Conservation (phyloP, 2,797 vertebrate species). For the Propithecus perrieri region DNA sequence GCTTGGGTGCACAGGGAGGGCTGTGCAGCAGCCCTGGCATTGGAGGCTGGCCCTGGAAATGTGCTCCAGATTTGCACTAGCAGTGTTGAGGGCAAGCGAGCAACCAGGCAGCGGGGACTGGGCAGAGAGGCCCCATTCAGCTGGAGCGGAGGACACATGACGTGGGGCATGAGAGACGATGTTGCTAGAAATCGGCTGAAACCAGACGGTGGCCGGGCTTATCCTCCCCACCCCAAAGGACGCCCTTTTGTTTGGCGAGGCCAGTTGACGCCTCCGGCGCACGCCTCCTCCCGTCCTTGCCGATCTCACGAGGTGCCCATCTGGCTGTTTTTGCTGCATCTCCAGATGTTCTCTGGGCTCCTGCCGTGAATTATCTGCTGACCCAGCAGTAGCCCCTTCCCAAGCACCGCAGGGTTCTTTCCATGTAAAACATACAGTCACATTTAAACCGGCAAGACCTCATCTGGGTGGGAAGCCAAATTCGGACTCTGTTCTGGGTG, state of each 20-base stretch:
- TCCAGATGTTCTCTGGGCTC: constrained; percentile 49
- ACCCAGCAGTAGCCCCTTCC: constrained; percentile 20
- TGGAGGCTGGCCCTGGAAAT: background rate
- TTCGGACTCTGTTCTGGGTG: constrained; percentile 36
- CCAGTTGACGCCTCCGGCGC: background rate
- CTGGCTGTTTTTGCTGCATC: constrained; percentile 4
- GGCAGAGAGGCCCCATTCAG: background rate
- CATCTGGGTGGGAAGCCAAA: background rate
- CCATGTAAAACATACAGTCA: background rate
- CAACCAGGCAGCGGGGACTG: background rate
- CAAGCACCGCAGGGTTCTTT: constrained; percentile 12
- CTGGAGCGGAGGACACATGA: background rate
- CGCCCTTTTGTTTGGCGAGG: background rate
- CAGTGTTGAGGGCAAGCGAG: background rate
- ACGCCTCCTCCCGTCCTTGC: background rate
- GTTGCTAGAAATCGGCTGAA: background rate
- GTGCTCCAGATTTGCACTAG: background rate
- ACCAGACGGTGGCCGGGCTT: background rate
- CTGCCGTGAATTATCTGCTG: background rate
- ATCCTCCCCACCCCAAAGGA: background rate
- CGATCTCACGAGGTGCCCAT: background rate
- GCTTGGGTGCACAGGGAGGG: background rate
- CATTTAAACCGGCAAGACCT: background rate
- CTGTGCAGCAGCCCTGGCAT: background rate
- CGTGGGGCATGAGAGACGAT: background rate